Base-by-base conservation (phyloP, 2,888 invertebrate species). In the Tipula confusa region DNA sequence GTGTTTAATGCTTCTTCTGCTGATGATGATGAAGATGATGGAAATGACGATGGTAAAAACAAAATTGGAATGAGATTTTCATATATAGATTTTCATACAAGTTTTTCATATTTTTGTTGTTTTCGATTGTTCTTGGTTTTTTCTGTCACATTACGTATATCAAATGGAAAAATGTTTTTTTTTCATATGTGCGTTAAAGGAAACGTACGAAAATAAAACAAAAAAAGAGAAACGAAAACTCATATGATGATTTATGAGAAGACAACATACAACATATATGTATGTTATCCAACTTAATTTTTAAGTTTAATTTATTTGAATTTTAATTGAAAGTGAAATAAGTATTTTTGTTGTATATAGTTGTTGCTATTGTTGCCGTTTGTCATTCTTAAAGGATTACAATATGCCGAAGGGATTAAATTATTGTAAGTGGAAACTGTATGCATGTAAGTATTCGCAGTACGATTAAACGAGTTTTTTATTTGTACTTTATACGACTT, bases 41-140 rank as follows among this genome's bases (percentile, higher is more conserved):
- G 24, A 24, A 24, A 64, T 24, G 38, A 38, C 13, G 38, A 13
- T 38, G 38, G 13, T 38, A 38, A 5, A 31, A 31, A 31, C 3
- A 64, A 64, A 64, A 64, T 64, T 64, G 64, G 64, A 64, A 64
- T 64, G 64, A 64, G 64, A 64, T 64, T 64, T 64, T 64, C 24
- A 64, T 64, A n/a, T n/a, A 64, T 24, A 64, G 64, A 64, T 64
- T 64, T 64, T 5, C 43, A 43, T 43, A 43, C 43, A 43, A 7
- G n/a, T 43, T 43, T 43, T 43, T 24, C 64, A 7, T 64, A 64
- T 64, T 64, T 33, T 64, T 64, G 64, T 64, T 64, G 64, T 24
- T 64, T 64, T 64, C 64, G 64, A 64, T 64, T 64, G 64, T 64
- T 64, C 18, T 64, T 64, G 18, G 64, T 64, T 64, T 64, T 64